Base-by-base conservation (phyloP, 23 tunicate species). In the Aplidium turbinatum region DNA sequence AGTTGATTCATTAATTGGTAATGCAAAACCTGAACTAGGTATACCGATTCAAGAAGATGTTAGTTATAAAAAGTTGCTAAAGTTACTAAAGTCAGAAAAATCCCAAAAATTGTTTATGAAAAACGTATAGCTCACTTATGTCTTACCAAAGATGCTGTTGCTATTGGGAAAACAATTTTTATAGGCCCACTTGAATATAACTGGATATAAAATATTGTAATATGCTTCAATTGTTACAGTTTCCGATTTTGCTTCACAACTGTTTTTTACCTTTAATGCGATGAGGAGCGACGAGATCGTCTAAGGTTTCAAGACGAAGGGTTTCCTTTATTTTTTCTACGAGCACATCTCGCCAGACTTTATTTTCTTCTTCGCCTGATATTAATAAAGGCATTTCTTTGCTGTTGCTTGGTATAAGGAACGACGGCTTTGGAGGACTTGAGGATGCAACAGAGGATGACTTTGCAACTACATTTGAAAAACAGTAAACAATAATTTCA, bases 401-500 rank as follows among this genome's bases (percentile, higher is more conserved):
- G 70, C 89, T 75, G 57, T 83, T 57, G 40, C 77, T 76, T 24
- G 52, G 42, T 1, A 67, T 63, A 3, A 82, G 80, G 27, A 82
- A 33, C 3, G 87, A 75, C 35, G 83, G 82, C 28, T 35, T 38
- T n/a, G n/a, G n/a, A n/a, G n/a, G n/a, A n/a, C n/a, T n/a, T n/a
- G n/a, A n/a, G n/a, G n/a, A n/a, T n/a, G n/a, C n/a, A n/a, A n/a
- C n/a, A n/a, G n/a, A n/a, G n/a, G n/a, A n/a, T n/a, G n/a, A n/a
- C n/a, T n/a, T n/a, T n/a, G n/a, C n/a, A n/a, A n/a, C n/a, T n/a
- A n/a, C n/a, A n/a, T n/a, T n/a, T n/a, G n/a, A n/a, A n/a, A n/a
- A n/a, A n/a, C n/a, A n/a, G n/a, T n/a, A n/a, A n/a, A n/a, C n/a
- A n/a, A n/a, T n/a, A n/a, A n/a, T n/a, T n/a, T n/a, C n/a, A n/a